phyloP scores from a whole-genome alignment of 2,888 invertebrate species.

The Theristus sp. region DNA sequence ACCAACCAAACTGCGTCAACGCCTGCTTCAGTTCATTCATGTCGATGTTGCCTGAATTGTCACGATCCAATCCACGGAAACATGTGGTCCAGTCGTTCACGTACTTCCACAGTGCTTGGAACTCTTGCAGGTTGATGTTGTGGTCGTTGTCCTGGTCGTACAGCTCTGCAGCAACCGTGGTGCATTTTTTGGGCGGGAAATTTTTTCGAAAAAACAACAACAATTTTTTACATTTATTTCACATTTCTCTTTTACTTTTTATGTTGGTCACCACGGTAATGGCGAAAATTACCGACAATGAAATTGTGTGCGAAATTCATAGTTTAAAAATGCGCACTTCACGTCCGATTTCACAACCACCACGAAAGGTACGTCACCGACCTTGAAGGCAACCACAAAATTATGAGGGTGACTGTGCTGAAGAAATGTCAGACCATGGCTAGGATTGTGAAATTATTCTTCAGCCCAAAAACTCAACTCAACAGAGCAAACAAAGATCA shows the following conservation, averaged over 20 bases:
- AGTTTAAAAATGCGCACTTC: too few species aligned
- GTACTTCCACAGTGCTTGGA: constrained; percentile 88
- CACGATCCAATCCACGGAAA: constrained; percentile 77
- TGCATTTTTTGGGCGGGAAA: too few species aligned
- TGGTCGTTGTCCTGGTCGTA: constrained; percentile 77
- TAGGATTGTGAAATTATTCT: too few species aligned
- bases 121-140: constrained; percentile 79
- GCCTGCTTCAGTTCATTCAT: constrained; percentile 58
- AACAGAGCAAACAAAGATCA: background rate
- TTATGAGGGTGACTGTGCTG: too few species aligned
- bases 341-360: background rate
- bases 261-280: background rate
- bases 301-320: too few species aligned
- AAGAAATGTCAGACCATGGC: too few species aligned
- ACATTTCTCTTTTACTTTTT: too few species aligned
- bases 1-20: background rate
- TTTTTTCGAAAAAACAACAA: background rate
- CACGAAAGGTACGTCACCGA: background rate
- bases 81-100: constrained; percentile 93
- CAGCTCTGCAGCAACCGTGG: constrained; percentile 42
- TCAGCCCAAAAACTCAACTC: background rate
- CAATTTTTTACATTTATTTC: background rate
- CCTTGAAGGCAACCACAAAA: too few species aligned
- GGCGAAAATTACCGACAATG: too few species aligned
- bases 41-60: constrained; percentile 72